A percentile compares a stretch with the other conserved stretches of the same genome.
Conservation (phyloP, 2,113 vertebrate genomes). For the Arothron firmamentum region DNA sequence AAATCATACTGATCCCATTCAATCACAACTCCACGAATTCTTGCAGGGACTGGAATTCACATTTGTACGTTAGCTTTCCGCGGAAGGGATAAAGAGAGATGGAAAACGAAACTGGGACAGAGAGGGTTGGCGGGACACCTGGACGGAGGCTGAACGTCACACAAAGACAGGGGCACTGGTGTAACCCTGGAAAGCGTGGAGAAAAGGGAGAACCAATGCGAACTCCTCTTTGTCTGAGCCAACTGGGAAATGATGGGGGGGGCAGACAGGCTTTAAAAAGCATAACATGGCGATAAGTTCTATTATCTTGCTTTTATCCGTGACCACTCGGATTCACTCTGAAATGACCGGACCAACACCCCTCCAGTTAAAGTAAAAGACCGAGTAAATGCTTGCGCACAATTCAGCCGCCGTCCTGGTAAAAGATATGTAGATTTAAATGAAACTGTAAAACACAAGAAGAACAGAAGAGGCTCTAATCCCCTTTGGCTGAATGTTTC, state of each 20-base stretch:
- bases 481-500: constrained; percentile 44
- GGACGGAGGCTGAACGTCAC: constrained; percentile 24
- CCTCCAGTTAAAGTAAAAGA: constrained; percentile 40
- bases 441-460: constrained; percentile 39
- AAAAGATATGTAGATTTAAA: constrained; percentile 56
- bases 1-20: too few species aligned
- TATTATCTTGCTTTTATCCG: constrained; percentile 58
- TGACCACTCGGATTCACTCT: constrained; percentile 55
- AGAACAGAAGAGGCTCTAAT: constrained; percentile 58
- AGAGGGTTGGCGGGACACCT: neutral
- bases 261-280: constrained; percentile 52
- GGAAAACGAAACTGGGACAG: constrained; percentile 17
- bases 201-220: constrained; percentile 54
- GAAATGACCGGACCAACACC: constrained; percentile 49
- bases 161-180: constrained; percentile 33
- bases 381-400: constrained; percentile 49
- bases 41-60: neutral
- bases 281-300: constrained; percentile 65
- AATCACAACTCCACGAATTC: too few species aligned
- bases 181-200: constrained; percentile 52
- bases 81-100: constrained; percentile 23
- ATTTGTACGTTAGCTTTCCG: neutral
- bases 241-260: constrained; percentile 46
- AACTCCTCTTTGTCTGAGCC: constrained; percentile 59
- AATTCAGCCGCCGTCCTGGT: constrained; percentile 23